phyloP scores from a whole-genome alignment of 2,797 vertebrate genomes.

The Okamejei kenojei region DNA sequence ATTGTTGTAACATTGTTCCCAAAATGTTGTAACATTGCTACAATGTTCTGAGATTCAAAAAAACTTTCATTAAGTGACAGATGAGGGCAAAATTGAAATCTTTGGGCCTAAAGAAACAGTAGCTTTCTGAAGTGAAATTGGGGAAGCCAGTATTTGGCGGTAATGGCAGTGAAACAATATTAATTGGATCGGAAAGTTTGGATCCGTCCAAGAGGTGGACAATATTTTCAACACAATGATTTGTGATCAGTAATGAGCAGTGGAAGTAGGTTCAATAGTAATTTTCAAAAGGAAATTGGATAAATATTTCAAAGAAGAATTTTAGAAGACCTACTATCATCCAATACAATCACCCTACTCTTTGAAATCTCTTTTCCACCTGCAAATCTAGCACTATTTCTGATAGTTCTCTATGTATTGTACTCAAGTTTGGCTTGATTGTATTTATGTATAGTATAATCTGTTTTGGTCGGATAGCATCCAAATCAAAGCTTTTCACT shows the following conservation, averaged over 20 bases:
- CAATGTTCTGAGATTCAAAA: neutral
- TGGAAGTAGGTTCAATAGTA: neutral
- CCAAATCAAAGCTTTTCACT: too few relatives aligned
- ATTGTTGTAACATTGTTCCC: too few relatives aligned
- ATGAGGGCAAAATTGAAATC: neutral
- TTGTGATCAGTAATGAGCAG: neutral
- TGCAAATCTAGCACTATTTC: too few relatives aligned
- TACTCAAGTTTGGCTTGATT: too few relatives aligned
- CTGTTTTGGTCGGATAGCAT: too few relatives aligned
- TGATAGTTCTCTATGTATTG: too few relatives aligned
- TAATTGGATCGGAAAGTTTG: neutral
- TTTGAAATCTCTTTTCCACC: too few relatives aligned
- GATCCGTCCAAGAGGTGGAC: neutral
- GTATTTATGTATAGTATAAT: too few relatives aligned
- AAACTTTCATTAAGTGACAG: neutral
- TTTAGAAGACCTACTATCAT: too few relatives aligned
- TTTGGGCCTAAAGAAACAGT: neutral
- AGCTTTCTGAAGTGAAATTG: neutral
- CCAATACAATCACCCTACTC: too few relatives aligned
- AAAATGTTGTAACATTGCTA: too few relatives aligned
- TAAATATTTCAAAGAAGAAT: neutral
- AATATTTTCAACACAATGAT: neutral
- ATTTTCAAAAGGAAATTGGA: neutral
- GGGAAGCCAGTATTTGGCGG: neutral
- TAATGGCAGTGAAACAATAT: neutral